Conservation (phyloP, 2,113 vertebrate species). For the western clawed frog (Xenopus tropicalis) region UCB_Xtro_10.0 CM004445.2:27684501-27685000, state of each 20-base stretch:
- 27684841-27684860: slow-evolving; percentile 37
- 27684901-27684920: slow-evolving; percentile 8
- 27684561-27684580: slow-evolving; percentile 60
- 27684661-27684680: slow-evolving; percentile 48
- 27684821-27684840: slow-evolving; percentile 53
- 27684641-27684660: slow-evolving; percentile 53
- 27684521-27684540: slow-evolving; percentile 48
- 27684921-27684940: slow-evolving; percentile 50
- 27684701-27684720: slow-evolving; percentile 38
- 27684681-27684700: slow-evolving; percentile 47
- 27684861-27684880: slow-evolving; percentile 44
- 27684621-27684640: slow-evolving; percentile 50
- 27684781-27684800: slow-evolving; percentile 48
- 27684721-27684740: slow-evolving; percentile 24
- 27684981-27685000: slow-evolving; percentile 73
- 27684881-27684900: slow-evolving; percentile 49
- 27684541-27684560: slow-evolving; percentile 59
- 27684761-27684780: slow-evolving; percentile 50
- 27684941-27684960: slow-evolving; percentile 43
- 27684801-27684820: slow-evolving; percentile 37
- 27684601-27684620: slow-evolving; percentile 55
- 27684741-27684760: slow-evolving; percentile 1
- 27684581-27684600: slow-evolving; percentile 50
- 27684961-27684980: slow-evolving; percentile 56
- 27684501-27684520: slow-evolving; percentile 56